Base-by-base conservation (phyloP, 1,140 invertebrate genomes). In the Zaprionus kolodkinae region DNA sequence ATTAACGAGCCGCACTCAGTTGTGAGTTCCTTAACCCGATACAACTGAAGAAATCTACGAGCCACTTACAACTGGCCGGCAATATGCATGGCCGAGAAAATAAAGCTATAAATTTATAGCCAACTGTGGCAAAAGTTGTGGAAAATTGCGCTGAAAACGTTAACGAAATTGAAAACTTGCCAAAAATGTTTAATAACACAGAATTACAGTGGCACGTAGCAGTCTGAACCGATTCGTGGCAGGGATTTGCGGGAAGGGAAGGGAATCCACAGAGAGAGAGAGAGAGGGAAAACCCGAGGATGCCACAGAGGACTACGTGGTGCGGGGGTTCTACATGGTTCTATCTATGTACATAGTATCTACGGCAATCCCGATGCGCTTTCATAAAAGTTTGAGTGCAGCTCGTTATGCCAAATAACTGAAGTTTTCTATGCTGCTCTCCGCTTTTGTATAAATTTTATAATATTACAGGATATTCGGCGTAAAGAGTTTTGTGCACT, bases 101-200 rank as follows among this genome's bases (percentile, higher is more conserved):
- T 68, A 79, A 82, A 82, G 77, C 72, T 87, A 84, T 78, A 71
- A 75, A 72, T 69, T 80, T 56, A 56, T 36, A 15, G 40, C 35
- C 36, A 35, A 6, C 15, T 35, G 7, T 73, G 13, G 21, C 50
- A 2, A 33, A 5, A 59, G 57, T 55, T 69, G 7, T 33, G 72
- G 33, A 33, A 68, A 76, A 66, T 11, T 60, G 50, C 36, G 73
- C 69, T 57, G 55, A 76, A 79, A 84, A 43, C 77, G 83, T 87
- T 87, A 87, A 87, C 80, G 52, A 84, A 87, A 87, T 87, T 88
- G 84, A 87, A 87, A 80, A 80, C 73, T 80, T 88, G 70, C 84
- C 84, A 87, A 80, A 79, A 88, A 83, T 88, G 84, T 83, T 87
- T 80, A 88, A 88, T 80, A 87, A 80, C 45, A 83, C 77, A 78